Percentiles rank a stretch among this genome's conserved stretches.
Evolutionary conservation across 2,888 invertebrate species (phyloP).

Genomic region (Yponomeuta sedellus): DNA sequence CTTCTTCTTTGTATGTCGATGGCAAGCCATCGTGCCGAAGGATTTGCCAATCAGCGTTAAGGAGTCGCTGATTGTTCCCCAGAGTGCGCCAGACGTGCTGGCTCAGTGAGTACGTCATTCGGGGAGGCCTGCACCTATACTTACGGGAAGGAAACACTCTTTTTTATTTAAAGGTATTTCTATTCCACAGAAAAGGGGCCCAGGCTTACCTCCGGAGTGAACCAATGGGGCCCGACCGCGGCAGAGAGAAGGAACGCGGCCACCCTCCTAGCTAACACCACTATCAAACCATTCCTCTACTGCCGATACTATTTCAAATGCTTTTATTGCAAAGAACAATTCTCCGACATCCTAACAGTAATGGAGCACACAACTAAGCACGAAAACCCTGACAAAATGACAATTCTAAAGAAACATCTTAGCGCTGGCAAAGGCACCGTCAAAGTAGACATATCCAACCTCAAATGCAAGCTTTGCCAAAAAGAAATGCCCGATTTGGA

Average conservation of each 20-base stretch:
- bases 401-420: constrained; percentile 42
- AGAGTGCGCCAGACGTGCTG: too few relatives aligned
- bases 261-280: constrained; percentile 42
- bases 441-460: constrained; percentile 53
- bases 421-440: constrained; percentile 53
- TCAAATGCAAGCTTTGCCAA: constrained; percentile 49
- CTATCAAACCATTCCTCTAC: constrained; percentile 50
- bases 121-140: too few relatives aligned
- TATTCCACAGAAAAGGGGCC: not conserved
- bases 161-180: not conserved
- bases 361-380: constrained; percentile 42
- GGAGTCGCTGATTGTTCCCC: too few relatives aligned
- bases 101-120: too few relatives aligned
- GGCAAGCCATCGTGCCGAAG: too few relatives aligned
- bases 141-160: not conserved
- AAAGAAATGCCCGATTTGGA: constrained; percentile 35
- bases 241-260: constrained; percentile 56
- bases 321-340: constrained; percentile 51
- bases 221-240: constrained; percentile 49
- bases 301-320: constrained; percentile 57
- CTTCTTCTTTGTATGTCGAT: too few relatives aligned
- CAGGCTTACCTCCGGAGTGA: not conserved
- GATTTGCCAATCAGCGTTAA: too few relatives aligned
- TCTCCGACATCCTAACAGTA: constrained; percentile 40
- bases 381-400: constrained; percentile 34